A percentile compares a stretch with the other conserved stretches of the same genome.
phyloP scores from a whole-genome alignment of 2,888 invertebrate genomes.

The Chrysolina haemoptera region DNA sequence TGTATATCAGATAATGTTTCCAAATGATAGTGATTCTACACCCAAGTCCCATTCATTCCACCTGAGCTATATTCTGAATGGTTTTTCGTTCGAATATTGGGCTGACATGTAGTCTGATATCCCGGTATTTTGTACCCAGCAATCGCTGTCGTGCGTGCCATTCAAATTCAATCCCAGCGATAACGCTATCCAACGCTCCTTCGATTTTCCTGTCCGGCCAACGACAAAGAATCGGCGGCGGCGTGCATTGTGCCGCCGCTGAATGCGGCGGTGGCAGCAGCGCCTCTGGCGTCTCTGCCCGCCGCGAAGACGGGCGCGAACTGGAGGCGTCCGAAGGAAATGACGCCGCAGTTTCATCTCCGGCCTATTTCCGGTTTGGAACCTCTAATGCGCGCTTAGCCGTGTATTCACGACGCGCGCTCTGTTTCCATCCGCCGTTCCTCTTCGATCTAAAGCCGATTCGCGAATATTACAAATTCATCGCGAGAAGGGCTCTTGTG shows the following conservation, averaged over 20 bases:
- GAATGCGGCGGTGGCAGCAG: constrained; percentile 42
- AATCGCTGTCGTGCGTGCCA: constrained; percentile 2
- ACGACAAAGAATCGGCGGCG: constrained; percentile 46
- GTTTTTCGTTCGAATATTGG: too few species aligned
- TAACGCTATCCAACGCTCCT: constrained; percentile 32
- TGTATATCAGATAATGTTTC: too few species aligned
- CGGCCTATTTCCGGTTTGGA: constrained; percentile 70
- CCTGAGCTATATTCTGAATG: too few species aligned
- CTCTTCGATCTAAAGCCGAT: constrained; percentile 60
- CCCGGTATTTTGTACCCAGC: background rate
- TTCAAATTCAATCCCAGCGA: background rate
- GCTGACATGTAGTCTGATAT: too few species aligned
- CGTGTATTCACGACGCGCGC: constrained; percentile 53
- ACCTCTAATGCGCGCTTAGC: constrained; percentile 68
- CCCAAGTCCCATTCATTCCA: too few species aligned
- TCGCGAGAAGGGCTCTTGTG: too few species aligned
- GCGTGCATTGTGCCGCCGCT: constrained; percentile 3
- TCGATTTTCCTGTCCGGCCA: constrained; percentile 49
- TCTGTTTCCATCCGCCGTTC: constrained; percentile 60
- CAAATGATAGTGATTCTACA: too few species aligned
- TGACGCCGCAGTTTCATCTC: constrained; percentile 72
- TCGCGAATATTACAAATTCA: too few species aligned
- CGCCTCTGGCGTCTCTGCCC: constrained; percentile 47
- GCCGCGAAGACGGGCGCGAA: constrained; percentile 33
- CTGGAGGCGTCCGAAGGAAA: constrained; percentile 67